Evolutionary conservation across 2,888 invertebrate genomes (phyloP).

Genomic region (Lasioglossum malachurum): DNA sequence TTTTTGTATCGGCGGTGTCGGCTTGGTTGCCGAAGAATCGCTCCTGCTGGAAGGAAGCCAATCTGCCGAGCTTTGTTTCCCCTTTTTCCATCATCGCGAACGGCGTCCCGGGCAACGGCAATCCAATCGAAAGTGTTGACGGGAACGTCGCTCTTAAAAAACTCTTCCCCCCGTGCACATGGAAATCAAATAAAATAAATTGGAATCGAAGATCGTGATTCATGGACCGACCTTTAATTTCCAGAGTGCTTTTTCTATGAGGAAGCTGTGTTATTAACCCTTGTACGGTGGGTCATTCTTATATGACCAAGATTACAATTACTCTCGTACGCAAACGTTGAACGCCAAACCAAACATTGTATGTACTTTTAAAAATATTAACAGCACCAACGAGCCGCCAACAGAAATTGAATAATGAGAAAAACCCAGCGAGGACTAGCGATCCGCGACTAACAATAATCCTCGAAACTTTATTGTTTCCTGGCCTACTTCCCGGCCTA

Average conservation of each 20-base stretch:
- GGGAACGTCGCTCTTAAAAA: constrained; percentile 21
- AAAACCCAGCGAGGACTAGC: neutral
- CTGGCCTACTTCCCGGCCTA: neutral
- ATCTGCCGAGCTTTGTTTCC: constrained; percentile 48
- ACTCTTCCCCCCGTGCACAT: neutral
- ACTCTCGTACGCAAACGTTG: too few species aligned
- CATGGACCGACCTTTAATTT: neutral
- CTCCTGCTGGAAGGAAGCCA: constrained; percentile 65
- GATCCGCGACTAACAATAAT: neutral
- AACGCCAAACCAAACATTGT: too few species aligned
- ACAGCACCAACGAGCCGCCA: neutral
- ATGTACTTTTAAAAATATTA: neutral
- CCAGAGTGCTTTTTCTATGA: too few species aligned
- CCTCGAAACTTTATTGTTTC: constrained; percentile 14
- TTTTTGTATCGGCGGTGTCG: constrained; percentile 32
- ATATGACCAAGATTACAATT: too few species aligned
- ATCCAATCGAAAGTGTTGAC: constrained; percentile 54
- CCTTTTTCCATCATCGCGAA: constrained; percentile 31
- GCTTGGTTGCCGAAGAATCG: constrained; percentile 34
- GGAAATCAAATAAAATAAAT: constrained; percentile 11
- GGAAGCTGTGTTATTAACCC: too few species aligned
- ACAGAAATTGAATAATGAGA: neutral
- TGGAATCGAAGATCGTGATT: constrained; percentile 2
- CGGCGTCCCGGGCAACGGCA: constrained; percentile 32
- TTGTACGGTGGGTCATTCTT: too few species aligned